Evolutionary conservation across 1,140 invertebrate genomes (phyloP).

Genomic region (Drosophila mauritiana): DNA sequence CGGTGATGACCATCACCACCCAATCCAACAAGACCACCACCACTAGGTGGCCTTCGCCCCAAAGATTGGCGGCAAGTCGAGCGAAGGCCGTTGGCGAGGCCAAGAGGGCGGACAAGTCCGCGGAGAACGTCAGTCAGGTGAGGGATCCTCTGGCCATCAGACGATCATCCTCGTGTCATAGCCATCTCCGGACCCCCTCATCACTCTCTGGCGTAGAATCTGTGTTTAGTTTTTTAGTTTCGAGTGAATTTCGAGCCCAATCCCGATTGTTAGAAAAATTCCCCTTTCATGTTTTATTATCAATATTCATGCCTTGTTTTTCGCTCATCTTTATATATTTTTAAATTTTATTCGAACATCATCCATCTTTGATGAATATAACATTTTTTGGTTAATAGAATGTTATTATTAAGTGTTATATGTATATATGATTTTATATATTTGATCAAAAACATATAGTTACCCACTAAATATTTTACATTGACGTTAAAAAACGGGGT

Average conservation of each 20-base stretch:
- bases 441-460: no score
- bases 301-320: not conserved
- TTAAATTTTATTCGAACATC: no score
- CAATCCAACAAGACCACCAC: constrained; percentile 52
- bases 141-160: constrained; percentile 45
- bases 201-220: not conserved
- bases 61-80: constrained; percentile 19
- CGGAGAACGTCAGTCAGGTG: constrained; percentile 72
- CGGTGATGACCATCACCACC: constrained; percentile 72
- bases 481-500: no score
- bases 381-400: no score
- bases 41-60: constrained; percentile 21
- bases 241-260: no score
- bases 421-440: no score
- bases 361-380: no score
- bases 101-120: constrained; percentile 37
- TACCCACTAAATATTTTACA: no score
- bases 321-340: no score
- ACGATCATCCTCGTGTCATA: constrained; percentile 55
- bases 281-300: not conserved
- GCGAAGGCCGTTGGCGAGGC: constrained; percentile 4
- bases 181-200: constrained; percentile 12
- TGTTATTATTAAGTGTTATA: no score
- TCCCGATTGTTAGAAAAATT: not conserved
- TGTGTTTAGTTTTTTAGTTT: constrained; percentile 8